Evolutionary conservation across 2,113 vertebrate genomes (phyloP), one percentile per base, ranked within the genome.

Genomic region (Heliornis fulica): DNA sequence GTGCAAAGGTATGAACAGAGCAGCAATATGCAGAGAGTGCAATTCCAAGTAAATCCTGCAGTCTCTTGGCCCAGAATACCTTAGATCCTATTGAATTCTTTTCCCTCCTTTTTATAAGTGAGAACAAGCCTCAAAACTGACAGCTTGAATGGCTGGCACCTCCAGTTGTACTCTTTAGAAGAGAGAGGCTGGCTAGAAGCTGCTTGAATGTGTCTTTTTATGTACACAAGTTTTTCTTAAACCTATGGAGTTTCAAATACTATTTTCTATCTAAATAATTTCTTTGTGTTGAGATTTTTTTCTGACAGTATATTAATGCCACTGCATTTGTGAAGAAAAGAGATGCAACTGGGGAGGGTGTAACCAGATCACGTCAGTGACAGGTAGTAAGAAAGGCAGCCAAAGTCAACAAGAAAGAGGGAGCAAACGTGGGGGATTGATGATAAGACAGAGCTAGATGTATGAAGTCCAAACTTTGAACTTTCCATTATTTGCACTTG

Each of bases 131-230:
- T n/a, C 22, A 11, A 65, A 81, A 51, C 18, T 29, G 66, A 60
- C 0, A 0, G 16, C 40, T 60, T 3, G 1, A 83, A 72, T 1
- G 8, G 23, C 16, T 72, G 51, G 18, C 13, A 48, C 15, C 25
- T 86, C 28, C 68, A 57, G 48, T 63, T 72, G 18, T 43, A 18
- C 36, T 9, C 11, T 77, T 80, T 50, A 23, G 36, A 86, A 76
- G 48, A 72, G 10, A 71, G 18, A 7, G 17, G 19, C 19, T 86
- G 66, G n/a, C 18, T 36, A 77, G 31, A 53, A 92, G n/a, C 17
- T 79, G 57, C 48, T 36, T 3, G 2, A 51, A 31, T 0, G 1
- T 28, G 11, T 43, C 15, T 11, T 87, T 89, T 72, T 69, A 65
- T 5, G 13, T n/a, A 65, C 17, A 46, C n/a, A 56, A 72, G 41